Evolutionary conservation across 2,113 vertebrate genomes (phyloP), one percentile per base, ranked within the genome.

Genomic region (Uropsilus gracilis): DNA sequence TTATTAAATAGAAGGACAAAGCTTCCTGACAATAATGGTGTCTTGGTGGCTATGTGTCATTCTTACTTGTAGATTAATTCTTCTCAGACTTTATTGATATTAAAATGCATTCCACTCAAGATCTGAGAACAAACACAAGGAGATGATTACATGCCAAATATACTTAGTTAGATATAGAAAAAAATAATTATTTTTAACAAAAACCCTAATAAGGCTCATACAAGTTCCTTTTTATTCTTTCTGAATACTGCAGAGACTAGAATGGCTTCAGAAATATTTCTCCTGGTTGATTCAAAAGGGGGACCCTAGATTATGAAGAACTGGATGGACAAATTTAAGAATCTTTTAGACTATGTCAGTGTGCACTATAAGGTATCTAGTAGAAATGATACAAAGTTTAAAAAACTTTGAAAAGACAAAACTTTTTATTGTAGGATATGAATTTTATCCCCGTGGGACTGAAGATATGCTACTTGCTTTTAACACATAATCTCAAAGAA

Each of bases 31-130:
- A 2, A 59, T 11, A 73, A 0, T 73, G 46, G n/a, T 5, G 30
- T 86, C 53, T 72, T 82, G 3, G 64, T 95, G 57, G 80, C 30
- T 50, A 44, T 17, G 1, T 73, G 5, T 42, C 17, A 57, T 80
- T 37, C 30, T 94, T 78, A 69, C 0, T 1, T 86, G 50, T 82
- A 78, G 71, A 80, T 91, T 82, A 91, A 84, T 95, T 96, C 39
- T 95, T n/a, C 24, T 32, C 11, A 71, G 64, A 59, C 39, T 75
- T 94, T 55, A 30, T 89, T 95, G 59, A 8, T 34, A 20, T 63
- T 76, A 81, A 71, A 88, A 53, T 66, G 0, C 69, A 34, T 59
- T 46, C 63, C 64, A 55, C 14, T 92, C 55, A 75, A 69, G 86
- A 86, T 89, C 69, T 75, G 69, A 89, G 71, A 94, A 83, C 20